Base-by-base conservation (phyloP, 2,888 invertebrate genomes). In the Andrena fulva region DNA sequence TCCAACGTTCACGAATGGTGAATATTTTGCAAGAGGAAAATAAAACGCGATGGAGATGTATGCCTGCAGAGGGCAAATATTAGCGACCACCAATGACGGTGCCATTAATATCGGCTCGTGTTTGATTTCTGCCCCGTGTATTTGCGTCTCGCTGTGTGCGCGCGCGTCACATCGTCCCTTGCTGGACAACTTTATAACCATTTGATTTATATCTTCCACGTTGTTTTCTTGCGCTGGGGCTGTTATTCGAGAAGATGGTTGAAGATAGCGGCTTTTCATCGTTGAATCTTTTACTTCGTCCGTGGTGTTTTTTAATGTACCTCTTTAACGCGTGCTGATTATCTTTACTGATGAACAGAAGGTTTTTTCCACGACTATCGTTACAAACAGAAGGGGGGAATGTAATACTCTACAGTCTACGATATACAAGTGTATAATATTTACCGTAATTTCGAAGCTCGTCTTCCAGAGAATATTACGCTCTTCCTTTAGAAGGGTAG, bases 51-150 rank as follows among this genome's bases (percentile, higher is more conserved):
- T 62, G n/a, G 62, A 62, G 16, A 20, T 16, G 62, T 35, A 33
- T 2, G 62, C 10, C 3, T 20, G 10, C 62, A 2, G 20, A 0
- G 16, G 20, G 8, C n/a, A 62, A 60, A 60, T n/a, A 62, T 62
- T 62, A 35, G 33, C 62, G 1, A 10, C 16, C 27, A 62, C 35
- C 8, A 29, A 35, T 29, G n/a, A 33, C 10, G 62, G 33, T 12
- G 2, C 62, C 62, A 62, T 62, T 62, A 62, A 62, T 29, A 20
- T 62, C 33, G 16, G 33, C 12, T 20, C 62, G 20, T 33, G 62
- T 62, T 62, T 62, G 62, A 62, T 33, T 62, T 62, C n/a, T 33
- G 29, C 20, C 5, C 29, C 2, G 20, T 24, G 35, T 62, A 29
- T 62, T 62, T 62, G 33, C 62, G 20, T 33, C 62, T 4, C 35